phyloP scores from a whole-genome alignment of 2,888 invertebrate species.

The Podabrus alpinus region DNA sequence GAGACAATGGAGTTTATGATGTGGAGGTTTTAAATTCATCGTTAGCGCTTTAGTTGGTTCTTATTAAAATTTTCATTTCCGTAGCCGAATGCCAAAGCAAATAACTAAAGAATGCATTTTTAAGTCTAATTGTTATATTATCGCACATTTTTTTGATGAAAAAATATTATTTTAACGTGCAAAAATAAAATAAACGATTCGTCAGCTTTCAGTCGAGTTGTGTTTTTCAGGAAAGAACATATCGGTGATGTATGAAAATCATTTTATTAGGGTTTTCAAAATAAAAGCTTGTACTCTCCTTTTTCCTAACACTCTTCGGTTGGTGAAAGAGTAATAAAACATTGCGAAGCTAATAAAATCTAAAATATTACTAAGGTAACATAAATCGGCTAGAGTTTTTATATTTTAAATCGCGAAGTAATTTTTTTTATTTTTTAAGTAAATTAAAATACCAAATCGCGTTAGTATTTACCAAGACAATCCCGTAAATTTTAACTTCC shows the following conservation, averaged over 20 bases:
- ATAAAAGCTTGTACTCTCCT: slow-evolving; percentile 12
- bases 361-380: slow-evolving; percentile 4
- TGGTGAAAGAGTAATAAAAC: slow-evolving; percentile 14
- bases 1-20: background rate
- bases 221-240: background rate
- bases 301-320: slow-evolving; percentile 6
- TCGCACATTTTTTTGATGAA: background rate
- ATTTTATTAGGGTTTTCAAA: slow-evolving; percentile 22
- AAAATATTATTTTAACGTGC: background rate
- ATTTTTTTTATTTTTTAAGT: background rate
- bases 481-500: background rate
- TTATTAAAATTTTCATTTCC: background rate
- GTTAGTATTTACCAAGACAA: background rate
- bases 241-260: slow-evolving; percentile 13
- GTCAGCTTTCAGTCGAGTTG: background rate
- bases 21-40: background rate
- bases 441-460: background rate
- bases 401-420: background rate
- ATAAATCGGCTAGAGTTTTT: background rate
- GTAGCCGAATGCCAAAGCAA: background rate
- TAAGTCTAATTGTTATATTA: background rate
- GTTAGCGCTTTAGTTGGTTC: background rate
- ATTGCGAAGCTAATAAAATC: slow-evolving; percentile 8
- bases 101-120: background rate
- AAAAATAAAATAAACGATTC: background rate